Conservation (phyloP, 2,797 vertebrate genomes). For the Threskiornis aethiopicus region DNA sequence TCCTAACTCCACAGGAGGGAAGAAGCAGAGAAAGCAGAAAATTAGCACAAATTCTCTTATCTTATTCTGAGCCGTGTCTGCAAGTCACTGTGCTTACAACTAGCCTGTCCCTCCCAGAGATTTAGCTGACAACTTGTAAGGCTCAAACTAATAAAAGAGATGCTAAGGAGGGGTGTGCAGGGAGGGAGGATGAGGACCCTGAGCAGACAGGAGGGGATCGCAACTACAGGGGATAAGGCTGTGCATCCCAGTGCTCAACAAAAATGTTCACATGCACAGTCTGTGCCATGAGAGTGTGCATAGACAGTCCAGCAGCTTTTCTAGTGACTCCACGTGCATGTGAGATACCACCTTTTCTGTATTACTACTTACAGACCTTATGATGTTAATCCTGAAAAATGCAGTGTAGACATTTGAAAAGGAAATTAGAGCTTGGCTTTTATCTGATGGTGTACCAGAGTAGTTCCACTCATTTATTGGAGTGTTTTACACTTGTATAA, state of each 20-base stretch:
- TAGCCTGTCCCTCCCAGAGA: background rate
- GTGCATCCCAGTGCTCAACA: background rate
- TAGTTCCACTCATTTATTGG: background rate
- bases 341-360: background rate
- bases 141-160: background rate
- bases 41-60: background rate
- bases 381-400: background rate
- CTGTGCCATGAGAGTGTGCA: background rate
- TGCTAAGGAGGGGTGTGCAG: background rate
- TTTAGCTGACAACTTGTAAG: background rate
- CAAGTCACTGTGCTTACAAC: background rate
- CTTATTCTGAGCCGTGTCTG: background rate
- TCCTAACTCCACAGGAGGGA: background rate
- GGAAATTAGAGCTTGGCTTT: background rate
- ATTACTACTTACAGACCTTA: background rate
- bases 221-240: background rate
- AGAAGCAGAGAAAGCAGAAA: background rate
- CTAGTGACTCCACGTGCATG: background rate
- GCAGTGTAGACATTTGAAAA: background rate
- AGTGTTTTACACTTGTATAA: background rate
- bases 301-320: background rate
- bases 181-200: background rate
- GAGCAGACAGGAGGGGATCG: background rate
- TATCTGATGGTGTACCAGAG: background rate
- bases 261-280: background rate